phyloP scores from a whole-genome alignment of 2,888 invertebrate genomes.

The Eristalis tenax region DNA sequence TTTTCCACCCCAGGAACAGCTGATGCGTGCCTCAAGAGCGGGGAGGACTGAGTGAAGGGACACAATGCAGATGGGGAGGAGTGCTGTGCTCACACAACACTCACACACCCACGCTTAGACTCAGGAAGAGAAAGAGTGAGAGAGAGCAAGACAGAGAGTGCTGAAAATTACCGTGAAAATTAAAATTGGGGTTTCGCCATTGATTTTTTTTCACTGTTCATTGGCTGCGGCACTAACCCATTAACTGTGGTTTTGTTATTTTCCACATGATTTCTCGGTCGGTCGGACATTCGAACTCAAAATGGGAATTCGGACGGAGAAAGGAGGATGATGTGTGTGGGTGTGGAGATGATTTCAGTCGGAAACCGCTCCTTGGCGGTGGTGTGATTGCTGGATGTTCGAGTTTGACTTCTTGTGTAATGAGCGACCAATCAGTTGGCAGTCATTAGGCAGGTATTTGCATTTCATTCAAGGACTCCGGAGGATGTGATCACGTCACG shows the following conservation, averaged over 20 bases:
- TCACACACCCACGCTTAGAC: background rate
- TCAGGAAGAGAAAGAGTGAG: background rate
- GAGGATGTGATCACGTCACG: background rate
- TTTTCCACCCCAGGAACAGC: constrained; percentile 25
- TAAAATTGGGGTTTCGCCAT: constrained; percentile 60
- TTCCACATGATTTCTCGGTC: constrained; percentile 62
- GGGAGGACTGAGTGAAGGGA: background rate
- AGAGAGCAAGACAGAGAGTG: background rate
- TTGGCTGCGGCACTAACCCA: constrained; percentile 63
- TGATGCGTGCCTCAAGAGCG: background rate
- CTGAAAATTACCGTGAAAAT: constrained; percentile 53
- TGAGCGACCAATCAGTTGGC: background rate
- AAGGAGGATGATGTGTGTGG: background rate
- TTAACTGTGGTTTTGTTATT: constrained; percentile 68
- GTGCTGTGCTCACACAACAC: background rate
- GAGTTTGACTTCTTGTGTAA: background rate
- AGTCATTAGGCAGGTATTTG: background rate
- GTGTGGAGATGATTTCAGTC: background rate
- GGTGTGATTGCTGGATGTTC: background rate
- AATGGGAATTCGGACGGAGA: background rate
- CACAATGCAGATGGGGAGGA: constrained; percentile 12
- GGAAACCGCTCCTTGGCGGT: background rate
- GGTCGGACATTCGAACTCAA: background rate
- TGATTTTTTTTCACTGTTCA: constrained; percentile 51
- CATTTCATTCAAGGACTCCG: background rate